A percentile compares a stretch with the other conserved stretches of the same genome.
These are phyloP conservation scores for Pyrocephalus nanus DNA, from an alignment of 2,797 vertebrate genomes.

Conservation along the genomic window DNA sequence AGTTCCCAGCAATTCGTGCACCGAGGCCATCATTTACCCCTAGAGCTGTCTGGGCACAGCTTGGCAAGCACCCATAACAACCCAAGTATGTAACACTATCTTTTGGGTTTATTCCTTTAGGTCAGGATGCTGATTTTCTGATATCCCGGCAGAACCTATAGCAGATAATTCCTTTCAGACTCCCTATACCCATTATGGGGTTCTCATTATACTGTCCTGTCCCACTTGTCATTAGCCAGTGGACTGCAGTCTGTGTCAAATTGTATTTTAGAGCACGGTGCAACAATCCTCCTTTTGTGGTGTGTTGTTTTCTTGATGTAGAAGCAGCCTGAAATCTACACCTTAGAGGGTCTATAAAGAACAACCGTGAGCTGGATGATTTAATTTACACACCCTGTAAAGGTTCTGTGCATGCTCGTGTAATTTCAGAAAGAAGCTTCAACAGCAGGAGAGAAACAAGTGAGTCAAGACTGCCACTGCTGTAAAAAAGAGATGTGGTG, in stretches of 20 bases:
- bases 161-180: neutral
- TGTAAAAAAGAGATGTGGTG: neutral
- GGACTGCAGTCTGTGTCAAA: neutral
- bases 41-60: slow-evolving; percentile 93
- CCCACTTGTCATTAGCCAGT: fast-evolving
- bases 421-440: neutral
- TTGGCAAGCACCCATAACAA: slow-evolving; percentile 89
- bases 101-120: neutral
- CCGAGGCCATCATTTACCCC: slow-evolving; percentile 85
- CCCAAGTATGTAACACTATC: slow-evolving; percentile 81
- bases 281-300: neutral
- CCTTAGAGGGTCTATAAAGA: neutral
- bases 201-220: neutral
- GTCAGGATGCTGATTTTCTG: neutral
- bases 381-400: neutral
- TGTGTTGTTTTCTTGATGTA: neutral
- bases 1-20: slow-evolving; percentile 96
- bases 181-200: neutral
- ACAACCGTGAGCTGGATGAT: neutral
- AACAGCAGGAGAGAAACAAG: neutral
- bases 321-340: neutral
- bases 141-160: neutral
- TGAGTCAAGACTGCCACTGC: neutral
- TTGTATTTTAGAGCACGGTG: neutral
- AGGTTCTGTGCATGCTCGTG: neutral